Base-by-base conservation (phyloP, 2,797 vertebrate species). In the Champsocephalus gunnari region DNA sequence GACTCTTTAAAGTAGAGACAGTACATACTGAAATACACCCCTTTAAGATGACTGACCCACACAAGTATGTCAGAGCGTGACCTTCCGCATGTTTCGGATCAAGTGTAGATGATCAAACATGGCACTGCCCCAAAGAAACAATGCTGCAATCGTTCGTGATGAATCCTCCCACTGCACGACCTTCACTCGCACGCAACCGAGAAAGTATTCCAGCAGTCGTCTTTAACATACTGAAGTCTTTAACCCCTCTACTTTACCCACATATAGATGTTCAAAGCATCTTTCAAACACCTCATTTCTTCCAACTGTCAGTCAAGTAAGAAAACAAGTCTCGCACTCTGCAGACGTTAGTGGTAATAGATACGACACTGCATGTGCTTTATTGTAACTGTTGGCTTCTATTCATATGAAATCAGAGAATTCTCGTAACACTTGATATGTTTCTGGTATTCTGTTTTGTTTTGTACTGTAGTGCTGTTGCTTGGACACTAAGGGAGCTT, bases 401-500 rank as follows among this genome's bases (percentile, higher is more conserved):
- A n/a, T 9, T 54, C 12, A 63, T 44, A 64, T 76, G 49, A 61
- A 45, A 53, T 69, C 38, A 67, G 6, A 14, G 21, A 64, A 82
- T 80, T 41, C 28, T 67, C 16, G 48, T 69, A 19, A 50, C 57
- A 28, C 69, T 79, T 55, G 54, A 83, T 21, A 12, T 41, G 12
- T 49, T 80, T 28, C 53, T 43, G 28, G 38, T 48, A 12, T 67
- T 72, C 28, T 85, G 68, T 90, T 87, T 85, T 79, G 28, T 28
- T 87, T 38, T 38, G 6, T 81, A 70, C 83, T 76, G 51, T 69
- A 69, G 32, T 48, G n/a, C 17, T 65, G 86, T 84, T 70, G 51
- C 88, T 78, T 43, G 59, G 88, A 84, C 82, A 86, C 85, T 9
- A 45, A 65, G 44, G 38, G 54, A 56, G 57, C 51, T 79, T 80